A percentile compares a stretch with the other conserved stretches of the same genome.
These are phyloP conservation scores for Herminia tarsipennalis DNA, from an alignment of 2,888 invertebrate genomes.

Conservation along the genomic window DNA sequence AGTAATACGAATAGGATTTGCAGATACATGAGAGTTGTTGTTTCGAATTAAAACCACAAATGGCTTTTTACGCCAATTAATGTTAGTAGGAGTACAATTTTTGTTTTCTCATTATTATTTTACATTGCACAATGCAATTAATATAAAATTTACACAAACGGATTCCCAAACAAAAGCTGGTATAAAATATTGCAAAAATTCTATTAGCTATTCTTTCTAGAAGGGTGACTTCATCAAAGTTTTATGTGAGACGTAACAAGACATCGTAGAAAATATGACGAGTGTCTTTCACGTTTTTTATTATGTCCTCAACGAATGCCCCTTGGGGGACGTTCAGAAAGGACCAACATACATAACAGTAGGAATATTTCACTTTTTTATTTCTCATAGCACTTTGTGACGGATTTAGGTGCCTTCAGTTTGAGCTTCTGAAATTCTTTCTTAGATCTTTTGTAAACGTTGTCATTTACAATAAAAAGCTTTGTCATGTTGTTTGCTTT, in stretches of 20 bases:
- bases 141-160: neutral
- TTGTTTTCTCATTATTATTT: neutral
- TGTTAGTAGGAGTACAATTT: no score
- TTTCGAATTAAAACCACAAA: no score
- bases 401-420: neutral
- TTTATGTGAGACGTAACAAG: conserved; percentile 27
- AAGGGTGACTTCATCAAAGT: conserved; percentile 25
- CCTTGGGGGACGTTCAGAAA: conserved; percentile 18
- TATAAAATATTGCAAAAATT: neutral
- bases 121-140: neutral
- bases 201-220: conserved; percentile 11
- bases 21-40: no score
- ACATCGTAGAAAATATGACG: conserved; percentile 26
- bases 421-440: neutral
- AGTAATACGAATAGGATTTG: no score
- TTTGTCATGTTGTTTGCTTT: no score
- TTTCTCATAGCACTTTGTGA: conserved; percentile 7
- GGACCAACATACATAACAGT: conserved; percentile 21
- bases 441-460: neutral
- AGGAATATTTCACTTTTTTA: conserved; percentile 29
- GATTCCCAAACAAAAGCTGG: neutral
- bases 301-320: conserved; percentile 32
- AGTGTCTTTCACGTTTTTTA: conserved; percentile 28
- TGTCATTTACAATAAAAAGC: no score
- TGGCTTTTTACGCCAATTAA: no score